These are phyloP conservation scores for Campylomormyrus tamandua DNA, from an alignment of 2,113 vertebrate genomes.

Conservation along the genomic window DNA sequence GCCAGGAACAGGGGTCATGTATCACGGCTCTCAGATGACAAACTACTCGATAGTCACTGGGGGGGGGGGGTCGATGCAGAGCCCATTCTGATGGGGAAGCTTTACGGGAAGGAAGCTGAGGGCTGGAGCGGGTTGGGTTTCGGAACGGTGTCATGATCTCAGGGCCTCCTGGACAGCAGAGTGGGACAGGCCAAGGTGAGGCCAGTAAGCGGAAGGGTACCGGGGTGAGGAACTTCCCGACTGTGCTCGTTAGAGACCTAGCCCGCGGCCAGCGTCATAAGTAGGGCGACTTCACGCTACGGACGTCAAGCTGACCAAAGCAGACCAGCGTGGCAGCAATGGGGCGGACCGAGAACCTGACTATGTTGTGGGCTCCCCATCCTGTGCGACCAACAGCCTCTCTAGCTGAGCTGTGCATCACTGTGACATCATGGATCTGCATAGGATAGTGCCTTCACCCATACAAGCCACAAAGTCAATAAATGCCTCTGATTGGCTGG, in stretches of 20 bases:
- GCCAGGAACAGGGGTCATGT: background rate
- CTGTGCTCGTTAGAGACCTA: background rate
- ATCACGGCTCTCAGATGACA: background rate
- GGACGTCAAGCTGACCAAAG: background rate
- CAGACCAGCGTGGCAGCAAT: background rate
- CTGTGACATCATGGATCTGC: background rate
- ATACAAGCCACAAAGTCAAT: background rate
- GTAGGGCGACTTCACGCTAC: no score
- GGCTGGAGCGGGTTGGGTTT: background rate
- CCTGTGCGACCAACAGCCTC: background rate
- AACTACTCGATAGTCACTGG: background rate
- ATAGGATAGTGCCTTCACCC: background rate
- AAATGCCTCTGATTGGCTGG: background rate
- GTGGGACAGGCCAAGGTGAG: background rate
- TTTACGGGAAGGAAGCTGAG: background rate
- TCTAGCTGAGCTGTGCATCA: background rate
- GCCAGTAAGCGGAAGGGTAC: background rate
- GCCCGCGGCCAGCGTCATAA: background rate
- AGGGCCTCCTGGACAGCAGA: background rate
- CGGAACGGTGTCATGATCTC: background rate
- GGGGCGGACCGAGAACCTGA: background rate
- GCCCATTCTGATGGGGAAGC: background rate
- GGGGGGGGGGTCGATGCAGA: background rate
- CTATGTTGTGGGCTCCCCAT: background rate
- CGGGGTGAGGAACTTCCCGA: background rate